These are phyloP conservation scores for Sinocyclocheilus maitianheensis DNA, from an alignment of 2,113 vertebrate species.

Conservation along the genomic window DNA sequence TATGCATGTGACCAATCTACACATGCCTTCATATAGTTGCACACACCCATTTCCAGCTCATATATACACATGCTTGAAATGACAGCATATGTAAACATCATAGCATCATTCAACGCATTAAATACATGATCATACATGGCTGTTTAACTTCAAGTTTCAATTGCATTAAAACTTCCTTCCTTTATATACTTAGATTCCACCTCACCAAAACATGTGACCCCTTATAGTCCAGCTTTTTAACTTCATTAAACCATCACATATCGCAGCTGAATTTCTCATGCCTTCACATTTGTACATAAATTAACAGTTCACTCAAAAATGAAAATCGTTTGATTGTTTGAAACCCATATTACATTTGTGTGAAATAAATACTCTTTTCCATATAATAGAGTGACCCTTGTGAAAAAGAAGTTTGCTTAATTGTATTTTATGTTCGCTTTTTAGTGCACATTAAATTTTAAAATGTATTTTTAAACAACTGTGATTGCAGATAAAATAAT, in stretches of 20 bases:
- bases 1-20: not conserved
- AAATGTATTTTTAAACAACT: no score
- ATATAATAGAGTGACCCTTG: no score
- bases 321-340: not conserved
- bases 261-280: not conserved
- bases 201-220: not conserved
- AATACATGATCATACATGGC: not conserved
- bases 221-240: not conserved
- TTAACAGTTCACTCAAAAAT: not conserved
- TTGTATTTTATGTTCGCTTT: no score
- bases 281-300: not conserved
- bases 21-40: no score
- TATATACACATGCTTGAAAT: conserved; percentile 28
- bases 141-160: not conserved
- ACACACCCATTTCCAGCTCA: not conserved
- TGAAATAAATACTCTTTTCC: not conserved
- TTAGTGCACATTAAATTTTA: no score
- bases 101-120: not conserved
- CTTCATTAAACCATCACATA: no score
- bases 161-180: not conserved
- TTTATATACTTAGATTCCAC: not conserved
- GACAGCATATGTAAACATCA: not conserved
- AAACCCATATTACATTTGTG: not conserved
- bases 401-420: no score
- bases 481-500: no score